Evolutionary conservation across 2,113 vertebrate genomes (phyloP).

Genomic region (Pagrus major): DNA sequence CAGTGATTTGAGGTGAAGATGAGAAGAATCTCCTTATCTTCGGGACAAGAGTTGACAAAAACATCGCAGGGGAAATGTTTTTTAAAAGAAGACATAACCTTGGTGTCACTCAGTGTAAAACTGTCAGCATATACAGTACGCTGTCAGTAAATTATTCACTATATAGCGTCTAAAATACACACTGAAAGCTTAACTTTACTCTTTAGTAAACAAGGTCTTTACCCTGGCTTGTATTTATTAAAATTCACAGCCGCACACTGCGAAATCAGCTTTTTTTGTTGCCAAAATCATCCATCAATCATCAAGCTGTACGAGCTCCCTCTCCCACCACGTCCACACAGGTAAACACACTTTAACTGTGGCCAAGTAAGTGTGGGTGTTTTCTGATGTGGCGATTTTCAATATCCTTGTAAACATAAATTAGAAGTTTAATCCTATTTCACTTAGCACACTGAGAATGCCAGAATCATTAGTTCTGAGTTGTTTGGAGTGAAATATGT

Average conservation of each 20-base stretch:
- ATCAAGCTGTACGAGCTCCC: background rate
- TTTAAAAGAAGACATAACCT: slow-evolving; percentile 9
- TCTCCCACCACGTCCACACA: slow-evolving; percentile 5
- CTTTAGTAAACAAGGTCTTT: background rate
- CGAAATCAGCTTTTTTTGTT: slow-evolving; percentile 2
- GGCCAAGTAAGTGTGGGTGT: background rate
- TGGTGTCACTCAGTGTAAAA: slow-evolving; percentile 24
- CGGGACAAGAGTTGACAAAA: slow-evolving; percentile 21
- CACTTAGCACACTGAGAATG: background rate
- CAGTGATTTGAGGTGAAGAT: slow-evolving; percentile 35
- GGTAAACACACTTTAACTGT: background rate
- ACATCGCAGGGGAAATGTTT: background rate
- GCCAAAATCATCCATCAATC: slow-evolving; percentile 15
- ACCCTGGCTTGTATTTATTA: background rate
- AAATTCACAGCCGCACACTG: background rate
- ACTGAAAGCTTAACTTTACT: slow-evolving; percentile 18
- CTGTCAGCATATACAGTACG: background rate
- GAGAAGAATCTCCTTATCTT: slow-evolving; percentile 31
- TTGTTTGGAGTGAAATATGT: slow-evolving; percentile 21
- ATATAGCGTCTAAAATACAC: background rate
- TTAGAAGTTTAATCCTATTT: background rate
- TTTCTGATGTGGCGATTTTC: background rate
- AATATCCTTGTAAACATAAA: background rate
- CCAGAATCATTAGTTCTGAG: slow-evolving; percentile 6
- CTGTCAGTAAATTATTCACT: slow-evolving; percentile 23